Base-by-base conservation (phyloP, 2,888 invertebrate genomes). In the Encarsia formosa region DNA sequence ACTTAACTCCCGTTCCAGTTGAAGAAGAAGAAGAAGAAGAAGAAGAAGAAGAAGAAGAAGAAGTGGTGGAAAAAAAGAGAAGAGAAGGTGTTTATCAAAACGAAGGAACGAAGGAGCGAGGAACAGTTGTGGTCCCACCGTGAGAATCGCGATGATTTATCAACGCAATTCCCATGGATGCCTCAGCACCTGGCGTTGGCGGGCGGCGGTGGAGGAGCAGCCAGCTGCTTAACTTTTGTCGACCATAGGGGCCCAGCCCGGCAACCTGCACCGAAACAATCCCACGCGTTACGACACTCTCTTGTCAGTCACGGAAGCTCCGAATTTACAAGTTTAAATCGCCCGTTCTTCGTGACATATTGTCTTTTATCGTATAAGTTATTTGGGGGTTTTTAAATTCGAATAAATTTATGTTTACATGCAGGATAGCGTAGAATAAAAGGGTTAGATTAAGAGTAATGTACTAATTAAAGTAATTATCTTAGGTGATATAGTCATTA, bases 101-200 rank as follows among this genome's bases (percentile, higher is more conserved):
- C 11, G 41, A 26, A n/a, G 4, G 23, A 41, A 31, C 9, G 29
- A 29, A 24, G 5, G 13, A 20, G 34, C 11, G 23, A 6, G n/a
- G 43, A 31, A 26, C 35, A 22, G 34, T 18, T 45, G 29, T 45
- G 35, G 22, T 19, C 23, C 59, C 68, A 66, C 61, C 68, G 70
- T 71, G 70, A 71, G 71, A 71, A 71, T 70, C 61, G 59, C 65
- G 70, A 70, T 71, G 68, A 69, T 68, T 70, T 70, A 71, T 71
- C 71, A 69, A 66, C 67, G 65, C 63, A 70, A 71, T 71, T 71
- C 71, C 70, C 71, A 71, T 70, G 70, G 66, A 71, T 64, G 64
- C 65, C 63, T 66, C 68, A 67, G 68, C 71, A 71, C 71, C 71
- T 71, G 71, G 71, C 63, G 64, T 62, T n/a, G n/a, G n/a, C 64